Base-by-base conservation (phyloP, 2,797 vertebrate species). In the Rhinoraja longicauda region DNA sequence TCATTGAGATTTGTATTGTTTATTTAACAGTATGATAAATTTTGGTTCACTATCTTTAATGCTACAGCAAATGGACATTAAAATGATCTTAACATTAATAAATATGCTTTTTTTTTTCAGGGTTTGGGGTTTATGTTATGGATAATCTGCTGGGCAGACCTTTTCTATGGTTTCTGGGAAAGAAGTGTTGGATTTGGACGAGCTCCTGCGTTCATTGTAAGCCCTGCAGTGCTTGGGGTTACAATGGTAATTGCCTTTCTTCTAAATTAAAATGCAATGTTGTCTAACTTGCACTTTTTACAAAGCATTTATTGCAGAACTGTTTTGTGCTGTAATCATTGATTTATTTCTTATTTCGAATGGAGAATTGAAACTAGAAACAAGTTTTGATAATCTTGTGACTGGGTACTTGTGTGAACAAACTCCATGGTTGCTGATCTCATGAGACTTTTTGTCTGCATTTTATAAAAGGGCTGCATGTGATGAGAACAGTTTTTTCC, bases 141-240 rank as follows among this genome's bases (percentile, higher is more conserved):
- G 99, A 95, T 98, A 26, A 94, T 98, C 97, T 99, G 99, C 97
- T 99, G 99, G 99, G 96, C 98, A 97, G 98, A 99, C 96, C 97
- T 99, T 93, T 99, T 98, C 95, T 99, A 98, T 95, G 97, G 98
- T 97, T 98, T 99, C 97, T 98, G 97, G 97, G 97, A 99, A 97
- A 98, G 97, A 97, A 97, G 94, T 96, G 93, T 94, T 93, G 96
- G 95, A 93, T 78, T 93, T 72, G 93, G 94, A 29, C 94, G 93
- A 57, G 96, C 97, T 59, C 96, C 97, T 0, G 97, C 98, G 94
- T 96, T 96, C 93, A 95, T 99, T 0, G 64, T 99, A 95, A 98
- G 97, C 93, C 99, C 99, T 13, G 98, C 98, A 12, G 7, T 99
- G 53, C 95, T 99, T 94, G 99, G 99, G 93, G 94, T 99, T 94